These are phyloP conservation scores for Wasmannia auropunctata DNA, from an alignment of 1,140 invertebrate genomes.

Conservation along the genomic window DNA sequence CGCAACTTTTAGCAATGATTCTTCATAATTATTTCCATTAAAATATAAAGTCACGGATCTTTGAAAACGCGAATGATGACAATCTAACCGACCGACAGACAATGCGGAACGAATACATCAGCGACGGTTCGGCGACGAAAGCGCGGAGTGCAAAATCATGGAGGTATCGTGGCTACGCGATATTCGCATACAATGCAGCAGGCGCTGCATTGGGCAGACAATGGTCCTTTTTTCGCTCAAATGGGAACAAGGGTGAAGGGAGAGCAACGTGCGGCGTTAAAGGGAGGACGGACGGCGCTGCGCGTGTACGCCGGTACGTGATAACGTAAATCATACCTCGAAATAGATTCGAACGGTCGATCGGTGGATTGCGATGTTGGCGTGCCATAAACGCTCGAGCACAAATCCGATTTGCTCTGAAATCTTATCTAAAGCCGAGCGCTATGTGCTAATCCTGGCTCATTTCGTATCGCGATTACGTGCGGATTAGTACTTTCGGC, in stretches of 20 bases:
- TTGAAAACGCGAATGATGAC: not conserved
- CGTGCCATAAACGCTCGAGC: constrained; percentile 42
- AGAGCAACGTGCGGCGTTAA: constrained; percentile 1
- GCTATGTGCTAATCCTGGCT: not conserved
- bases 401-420: constrained; percentile 41
- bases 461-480: constrained; percentile 56
- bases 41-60: not conserved
- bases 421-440: constrained; percentile 61
- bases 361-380: constrained; percentile 40
- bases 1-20: not conserved
- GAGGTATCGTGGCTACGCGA: constrained; percentile 56
- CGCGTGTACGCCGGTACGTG: constrained; percentile 36
- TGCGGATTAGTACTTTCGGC: not conserved
- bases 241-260: constrained; percentile 39
- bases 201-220: constrained; percentile 50
- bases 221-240: constrained; percentile 59
- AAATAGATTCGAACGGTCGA: constrained; percentile 62
- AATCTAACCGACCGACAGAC: not conserved
- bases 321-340: constrained; percentile 72
- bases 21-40: not conserved
- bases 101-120: constrained; percentile 4
- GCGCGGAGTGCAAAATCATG: constrained; percentile 37
- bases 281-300: constrained; percentile 28
- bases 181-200: constrained; percentile 71
- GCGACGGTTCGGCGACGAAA: constrained; percentile 20